Percentiles rank a stretch among this genome's conserved stretches.
Evolutionary conservation across 2,797 vertebrate species (phyloP).

Genomic region (Enteromius viviparus): DNA sequence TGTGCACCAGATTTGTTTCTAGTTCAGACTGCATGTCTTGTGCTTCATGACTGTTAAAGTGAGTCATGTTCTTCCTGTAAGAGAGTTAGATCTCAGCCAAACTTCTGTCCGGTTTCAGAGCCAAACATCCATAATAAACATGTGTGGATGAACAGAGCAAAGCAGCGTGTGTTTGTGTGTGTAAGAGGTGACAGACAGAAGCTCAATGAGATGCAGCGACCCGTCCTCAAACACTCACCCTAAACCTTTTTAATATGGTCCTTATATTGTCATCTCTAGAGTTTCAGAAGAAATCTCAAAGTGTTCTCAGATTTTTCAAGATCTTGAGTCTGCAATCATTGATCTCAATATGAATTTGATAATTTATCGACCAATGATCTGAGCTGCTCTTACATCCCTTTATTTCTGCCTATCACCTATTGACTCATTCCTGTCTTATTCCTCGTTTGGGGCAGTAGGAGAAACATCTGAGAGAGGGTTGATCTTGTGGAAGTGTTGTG

Average conservation of each 20-base stretch:
- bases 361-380: background rate
- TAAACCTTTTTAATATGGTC: no score
- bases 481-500: background rate
- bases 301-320: background rate
- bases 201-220: background rate
- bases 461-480: background rate
- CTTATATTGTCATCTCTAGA: background rate
- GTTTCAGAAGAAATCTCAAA: background rate
- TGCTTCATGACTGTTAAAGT: background rate
- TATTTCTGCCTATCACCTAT: background rate
- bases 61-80: slow-evolving; percentile 24
- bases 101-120: slow-evolving; percentile 46
- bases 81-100: slow-evolving; percentile 35
- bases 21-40: background rate
- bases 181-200: background rate
- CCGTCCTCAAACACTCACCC: background rate
- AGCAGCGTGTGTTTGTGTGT: background rate
- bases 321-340: background rate
- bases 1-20: background rate
- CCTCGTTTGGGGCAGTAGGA: background rate
- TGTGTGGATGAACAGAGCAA: background rate
- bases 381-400: background rate
- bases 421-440: background rate
- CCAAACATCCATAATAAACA: slow-evolving; percentile 54
- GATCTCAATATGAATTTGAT: background rate